phyloP scores from a whole-genome alignment of 2,888 invertebrate species.

The Pardosa pseudoannulata region DNA sequence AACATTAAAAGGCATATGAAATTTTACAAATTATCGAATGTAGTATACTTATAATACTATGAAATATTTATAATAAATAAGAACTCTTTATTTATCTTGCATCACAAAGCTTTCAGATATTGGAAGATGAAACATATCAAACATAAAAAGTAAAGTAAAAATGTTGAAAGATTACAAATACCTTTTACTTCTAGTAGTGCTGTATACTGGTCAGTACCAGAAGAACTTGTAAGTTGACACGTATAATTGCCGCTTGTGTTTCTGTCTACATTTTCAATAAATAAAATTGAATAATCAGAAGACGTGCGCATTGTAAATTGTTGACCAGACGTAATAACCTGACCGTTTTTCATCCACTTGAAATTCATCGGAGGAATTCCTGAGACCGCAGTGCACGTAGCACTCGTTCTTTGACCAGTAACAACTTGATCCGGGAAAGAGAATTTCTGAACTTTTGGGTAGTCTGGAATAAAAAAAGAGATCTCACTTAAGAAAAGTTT shows the following conservation, averaged over 20 bases:
- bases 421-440: conserved; percentile 52
- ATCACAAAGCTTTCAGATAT: no score
- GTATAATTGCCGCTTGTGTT: conserved; percentile 71
- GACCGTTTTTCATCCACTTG: conserved; percentile 70
- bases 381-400: conserved; percentile 71
- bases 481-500: no score
- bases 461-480: conserved; percentile 30
- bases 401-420: conserved; percentile 64
- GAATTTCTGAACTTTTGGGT: conserved; percentile 50
- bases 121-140: no score
- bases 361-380: conserved; percentile 73
- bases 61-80: no score
- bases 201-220: conserved; percentile 57
- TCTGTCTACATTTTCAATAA: conserved; percentile 53
- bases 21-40: no score
- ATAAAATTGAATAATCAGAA: conserved; percentile 60
- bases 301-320: conserved; percentile 35
- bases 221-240: conserved; percentile 49
- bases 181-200: conserved; percentile 59
- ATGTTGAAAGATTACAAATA: background rate
- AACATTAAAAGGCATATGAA: no score
- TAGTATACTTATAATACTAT: no score
- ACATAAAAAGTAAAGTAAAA: no score
- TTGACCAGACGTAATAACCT: conserved; percentile 24
- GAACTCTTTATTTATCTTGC: no score